Evolutionary conservation across 2,113 vertebrate genomes (phyloP).

Genomic region (Mustelus asterias): DNA sequence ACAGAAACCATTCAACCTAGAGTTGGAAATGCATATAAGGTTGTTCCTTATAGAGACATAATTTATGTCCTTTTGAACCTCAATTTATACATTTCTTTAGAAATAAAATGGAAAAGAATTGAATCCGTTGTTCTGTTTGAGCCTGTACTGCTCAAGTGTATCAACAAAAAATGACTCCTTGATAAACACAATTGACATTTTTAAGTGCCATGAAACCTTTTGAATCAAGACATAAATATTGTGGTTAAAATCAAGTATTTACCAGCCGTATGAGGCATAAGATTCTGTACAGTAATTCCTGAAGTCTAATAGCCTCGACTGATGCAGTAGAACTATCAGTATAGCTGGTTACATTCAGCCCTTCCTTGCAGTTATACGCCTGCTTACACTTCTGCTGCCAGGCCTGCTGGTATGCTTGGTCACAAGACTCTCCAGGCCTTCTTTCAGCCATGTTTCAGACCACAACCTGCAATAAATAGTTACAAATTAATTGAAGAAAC

Average conservation of each 20-base stretch:
- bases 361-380: neutral
- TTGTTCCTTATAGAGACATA: neutral
- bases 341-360: neutral
- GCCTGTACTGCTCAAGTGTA: neutral
- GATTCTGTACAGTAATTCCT: constrained; percentile 30
- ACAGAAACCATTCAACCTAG: neutral
- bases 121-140: neutral
- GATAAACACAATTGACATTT: neutral
- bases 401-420: neutral
- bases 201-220: neutral
- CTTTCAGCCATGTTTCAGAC: constrained; percentile 23
- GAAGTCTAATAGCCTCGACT: constrained; percentile 24
- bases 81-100: neutral
- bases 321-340: constrained; percentile 8
- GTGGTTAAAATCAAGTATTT: constrained; percentile 30
- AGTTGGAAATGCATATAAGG: neutral
- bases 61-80: neutral
- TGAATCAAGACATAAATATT: neutral
- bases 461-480: constrained; percentile 12
- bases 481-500: constrained; percentile 3
- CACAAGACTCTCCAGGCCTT: neutral
- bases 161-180: neutral
- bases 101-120: neutral
- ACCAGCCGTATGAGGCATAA: constrained; percentile 24
- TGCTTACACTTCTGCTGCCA: constrained; percentile 6